phyloP scores from a whole-genome alignment of 2,797 vertebrate genomes.

The Valencia hispanica region DNA sequence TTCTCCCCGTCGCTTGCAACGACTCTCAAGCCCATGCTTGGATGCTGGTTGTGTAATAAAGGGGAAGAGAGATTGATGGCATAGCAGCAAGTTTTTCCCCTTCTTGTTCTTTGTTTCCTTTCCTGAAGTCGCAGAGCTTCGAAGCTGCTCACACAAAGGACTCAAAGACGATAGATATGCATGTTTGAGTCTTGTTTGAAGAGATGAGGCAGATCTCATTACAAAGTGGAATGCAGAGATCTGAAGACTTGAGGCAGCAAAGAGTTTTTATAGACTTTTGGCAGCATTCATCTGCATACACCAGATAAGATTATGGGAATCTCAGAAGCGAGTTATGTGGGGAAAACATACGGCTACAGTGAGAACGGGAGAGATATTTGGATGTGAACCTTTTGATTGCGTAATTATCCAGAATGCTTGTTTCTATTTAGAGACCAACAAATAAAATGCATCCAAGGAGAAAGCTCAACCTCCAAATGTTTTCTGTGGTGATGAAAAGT shows the following conservation, averaged over 20 bases:
- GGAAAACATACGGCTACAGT: constrained; percentile 19
- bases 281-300: constrained; percentile 12
- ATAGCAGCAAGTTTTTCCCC: constrained; percentile 32
- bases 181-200: constrained; percentile 42
- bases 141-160: constrained; percentile 44
- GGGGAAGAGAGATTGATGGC: constrained; percentile 41
- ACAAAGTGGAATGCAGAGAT: constrained; percentile 36
- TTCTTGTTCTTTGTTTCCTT: constrained; percentile 22
- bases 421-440: constrained; percentile 46
- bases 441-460: constrained; percentile 18
- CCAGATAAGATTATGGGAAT: constrained; percentile 37
- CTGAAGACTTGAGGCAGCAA: constrained; percentile 35
- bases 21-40: constrained; percentile 42
- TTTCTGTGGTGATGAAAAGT: constrained; percentile 1
- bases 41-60: constrained; percentile 62
- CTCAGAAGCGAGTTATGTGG: constrained; percentile 31
- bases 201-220: constrained; percentile 41
- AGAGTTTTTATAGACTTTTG: constrained; percentile 21
- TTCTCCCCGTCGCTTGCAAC: constrained; percentile 54
- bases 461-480: constrained; percentile 18
- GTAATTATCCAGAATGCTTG: constrained; percentile 51
- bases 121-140: constrained; percentile 53
- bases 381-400: constrained; percentile 52
- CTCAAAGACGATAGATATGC: constrained; percentile 35
- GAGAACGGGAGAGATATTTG: constrained; percentile 29